A percentile compares a stretch with the other conserved stretches of the same genome.
Evolutionary conservation across 2,797 vertebrate genomes (phyloP).

Genomic region (Ciconia nigra): DNA sequence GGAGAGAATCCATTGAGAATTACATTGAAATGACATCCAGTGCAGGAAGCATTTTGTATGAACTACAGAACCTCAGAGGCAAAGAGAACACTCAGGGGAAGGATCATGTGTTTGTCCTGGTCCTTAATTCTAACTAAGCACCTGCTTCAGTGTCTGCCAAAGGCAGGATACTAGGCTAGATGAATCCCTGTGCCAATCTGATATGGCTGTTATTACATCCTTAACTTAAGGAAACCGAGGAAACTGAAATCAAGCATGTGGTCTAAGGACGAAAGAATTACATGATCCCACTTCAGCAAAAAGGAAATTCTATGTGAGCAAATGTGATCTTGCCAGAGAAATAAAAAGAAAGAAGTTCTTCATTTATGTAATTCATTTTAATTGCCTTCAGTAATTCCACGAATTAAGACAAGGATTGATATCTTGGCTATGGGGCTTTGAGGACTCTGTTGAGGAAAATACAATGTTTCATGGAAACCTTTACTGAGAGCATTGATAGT

Average conservation of each 20-base stretch:
- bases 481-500: background rate
- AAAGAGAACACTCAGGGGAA: background rate
- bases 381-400: background rate
- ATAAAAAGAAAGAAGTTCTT: background rate
- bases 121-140: background rate
- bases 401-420: background rate
- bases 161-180: background rate
- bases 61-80: background rate
- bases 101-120: background rate
- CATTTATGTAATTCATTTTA: background rate
- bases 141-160: background rate
- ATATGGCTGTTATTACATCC: background rate
- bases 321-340: background rate
- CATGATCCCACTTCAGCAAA: background rate
- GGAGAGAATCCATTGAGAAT: background rate
- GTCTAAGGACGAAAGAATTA: background rate
- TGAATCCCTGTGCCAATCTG: background rate
- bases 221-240: background rate
- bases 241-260: background rate
- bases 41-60: background rate
- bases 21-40: background rate
- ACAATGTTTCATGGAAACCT: background rate
- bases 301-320: background rate
- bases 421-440: background rate
- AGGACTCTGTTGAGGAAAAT: background rate